phyloP scores from a whole-genome alignment of 2,888 invertebrate genomes.

The Eupithecia exiguata region DNA sequence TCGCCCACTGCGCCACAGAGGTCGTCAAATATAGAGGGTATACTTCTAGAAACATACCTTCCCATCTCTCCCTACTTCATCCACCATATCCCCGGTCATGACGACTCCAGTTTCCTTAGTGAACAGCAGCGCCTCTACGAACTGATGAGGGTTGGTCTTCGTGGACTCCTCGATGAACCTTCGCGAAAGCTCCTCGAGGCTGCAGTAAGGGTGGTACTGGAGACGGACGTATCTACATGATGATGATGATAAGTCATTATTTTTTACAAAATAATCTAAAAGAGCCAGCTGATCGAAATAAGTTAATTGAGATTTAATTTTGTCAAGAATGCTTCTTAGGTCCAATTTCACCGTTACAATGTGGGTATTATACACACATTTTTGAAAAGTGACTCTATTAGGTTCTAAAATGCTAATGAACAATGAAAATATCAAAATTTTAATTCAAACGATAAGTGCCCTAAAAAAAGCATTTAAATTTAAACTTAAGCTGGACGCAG shows the following conservation, averaged over 20 bases:
- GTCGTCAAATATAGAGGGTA: too few species aligned
- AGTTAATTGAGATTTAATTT: background rate
- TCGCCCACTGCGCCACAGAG: too few species aligned
- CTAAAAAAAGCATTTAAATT: too few species aligned
- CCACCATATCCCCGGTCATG: slow-evolving; percentile 89
- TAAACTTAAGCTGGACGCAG: too few species aligned
- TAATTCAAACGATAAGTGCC: too few species aligned
- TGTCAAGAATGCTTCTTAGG: background rate
- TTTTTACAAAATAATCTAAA: background rate
- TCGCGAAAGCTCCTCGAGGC: slow-evolving; percentile 77
- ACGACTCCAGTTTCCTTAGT: slow-evolving; percentile 87
- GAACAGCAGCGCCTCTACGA: slow-evolving; percentile 90
- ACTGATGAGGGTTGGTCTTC: slow-evolving; percentile 84
- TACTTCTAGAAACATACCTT: slow-evolving; percentile 74
- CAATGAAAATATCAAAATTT: too few species aligned
- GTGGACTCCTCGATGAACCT: slow-evolving; percentile 80
- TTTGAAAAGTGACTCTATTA: too few species aligned
- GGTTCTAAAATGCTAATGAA: too few species aligned
- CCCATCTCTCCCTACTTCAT: slow-evolving; percentile 81
- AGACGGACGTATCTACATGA: slow-evolving; percentile 83
- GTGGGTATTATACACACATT: too few species aligned
- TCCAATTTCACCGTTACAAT: too few species aligned
- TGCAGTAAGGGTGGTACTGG: slow-evolving; percentile 86
- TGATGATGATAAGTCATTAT: background rate
- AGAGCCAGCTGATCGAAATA: background rate